Percentiles rank a stretch among this genome's conserved stretches.
These are phyloP conservation scores for Anthophora plumipes DNA, from an alignment of 2,888 invertebrate species.

Conservation along the genomic window DNA sequence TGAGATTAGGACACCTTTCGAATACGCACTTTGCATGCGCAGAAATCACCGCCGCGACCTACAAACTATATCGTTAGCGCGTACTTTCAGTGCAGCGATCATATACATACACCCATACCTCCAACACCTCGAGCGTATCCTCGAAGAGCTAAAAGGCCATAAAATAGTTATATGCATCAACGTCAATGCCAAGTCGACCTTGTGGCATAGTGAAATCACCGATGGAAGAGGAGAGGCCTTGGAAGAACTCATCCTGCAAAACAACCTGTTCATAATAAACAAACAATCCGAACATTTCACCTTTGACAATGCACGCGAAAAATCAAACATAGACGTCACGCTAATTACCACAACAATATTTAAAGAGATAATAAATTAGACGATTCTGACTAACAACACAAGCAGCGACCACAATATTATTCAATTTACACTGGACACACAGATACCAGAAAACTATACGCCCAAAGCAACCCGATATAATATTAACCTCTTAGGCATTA, in stretches of 20 bases:
- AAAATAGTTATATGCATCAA: not conserved
- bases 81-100: not conserved
- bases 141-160: not conserved
- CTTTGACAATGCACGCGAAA: not conserved
- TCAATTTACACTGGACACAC: not conserved
- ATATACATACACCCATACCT: not conserved
- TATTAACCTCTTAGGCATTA: too few relatives aligned
- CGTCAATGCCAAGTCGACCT: conserved; percentile 1
- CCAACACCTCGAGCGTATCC: not conserved
- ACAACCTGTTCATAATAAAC: not conserved
- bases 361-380: not conserved
- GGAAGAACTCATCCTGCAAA: not conserved
- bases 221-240: conserved; percentile 8
- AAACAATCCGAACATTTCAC: not conserved
- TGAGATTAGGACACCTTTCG: not conserved
- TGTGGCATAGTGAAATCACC: not conserved
- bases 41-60: not conserved
- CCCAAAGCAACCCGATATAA: not conserved
- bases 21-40: not conserved
- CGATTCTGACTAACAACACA: not conserved
- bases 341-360: not conserved
- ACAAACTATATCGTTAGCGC: not conserved
- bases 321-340: conserved; percentile 10
- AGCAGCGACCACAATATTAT: conserved; percentile 15
- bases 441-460: not conserved